Evolutionary conservation across 2,888 invertebrate genomes (phyloP), one percentile per base, ranked within the genome.

Genomic region (Cephus spinipes): DNA sequence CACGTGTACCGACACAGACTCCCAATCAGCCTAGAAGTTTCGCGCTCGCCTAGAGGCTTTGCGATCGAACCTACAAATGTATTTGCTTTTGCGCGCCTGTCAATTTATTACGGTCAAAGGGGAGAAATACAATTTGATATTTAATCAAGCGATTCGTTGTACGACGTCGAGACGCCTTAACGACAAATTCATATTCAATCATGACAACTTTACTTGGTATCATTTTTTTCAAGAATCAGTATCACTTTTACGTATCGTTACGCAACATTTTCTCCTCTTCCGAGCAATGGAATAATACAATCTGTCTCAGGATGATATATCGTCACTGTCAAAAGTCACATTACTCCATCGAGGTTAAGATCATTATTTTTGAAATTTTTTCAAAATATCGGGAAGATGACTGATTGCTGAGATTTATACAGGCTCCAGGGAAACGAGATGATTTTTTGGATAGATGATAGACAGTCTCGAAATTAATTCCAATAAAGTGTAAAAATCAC

Each of bases 281-380:
- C 55, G 55, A 23, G 9, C 55, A 23, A 55, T 23, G 1, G 9
- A 55, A 23, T 2, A 9, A 2, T 55, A 9, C 2, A 2, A 55
- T 55, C 55, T 71, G 31, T 71, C 74, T 3, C 9, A 11, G 3
- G 35, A 23, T 74, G 74, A 74, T 34, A 34, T 74, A 74, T 74
- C n/a, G n/a, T 30, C n/a, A 74, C 12, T n/a, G 74, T 34, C 74
- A 35, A 74, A 74, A 74, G 4, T n/a, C 74, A 23, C 23, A 35
- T 74, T 73, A 32, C 68, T 76, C 34, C n/a, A 31, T 76, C 34
- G 15, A 15, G 9, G 31, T 12, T 32, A 32, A 33, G 30, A 76
- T 34, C 71, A 33, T 76, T 69, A 73, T 69, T 76, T 71, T 73
- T 33, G 30, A 32, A 11, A 73, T 15, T 12, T 73, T 11, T 35